Percentiles rank a stretch among this genome's conserved stretches.
phyloP scores from a whole-genome alignment of 1,140 invertebrate genomes.

The Aradophagus sp. region DNA sequence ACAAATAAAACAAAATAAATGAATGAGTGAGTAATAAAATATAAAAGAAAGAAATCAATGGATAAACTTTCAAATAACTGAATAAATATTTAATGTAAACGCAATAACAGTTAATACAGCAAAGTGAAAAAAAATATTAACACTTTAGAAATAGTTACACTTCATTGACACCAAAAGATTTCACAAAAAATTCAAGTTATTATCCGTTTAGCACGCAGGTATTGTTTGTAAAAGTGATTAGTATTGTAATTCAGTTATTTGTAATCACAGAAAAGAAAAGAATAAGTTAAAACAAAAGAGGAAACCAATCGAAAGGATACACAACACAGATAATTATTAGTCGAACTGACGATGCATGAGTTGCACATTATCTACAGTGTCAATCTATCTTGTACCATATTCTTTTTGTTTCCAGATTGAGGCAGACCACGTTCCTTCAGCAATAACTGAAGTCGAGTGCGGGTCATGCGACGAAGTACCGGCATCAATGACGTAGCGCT shows the following conservation, averaged over 20 bases:
- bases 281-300: too few relatives aligned
- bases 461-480: constrained; percentile 54
- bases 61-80: too few relatives aligned
- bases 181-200: not conserved
- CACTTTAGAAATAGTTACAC: too few relatives aligned
- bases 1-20: too few relatives aligned
- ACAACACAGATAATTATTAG: constrained; percentile 55
- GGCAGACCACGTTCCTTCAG: constrained; percentile 58
- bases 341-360: constrained; percentile 41
- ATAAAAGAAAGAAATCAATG: too few relatives aligned
- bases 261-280: constrained; percentile 26
- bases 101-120: too few relatives aligned
- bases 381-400: constrained; percentile 54
- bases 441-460: constrained; percentile 55
- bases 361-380: constrained; percentile 47
- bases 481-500: constrained; percentile 54
- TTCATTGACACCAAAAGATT: too few relatives aligned
- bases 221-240: not conserved
- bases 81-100: too few relatives aligned
- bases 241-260: constrained; percentile 31
- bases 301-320: constrained; percentile 20
- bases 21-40: too few relatives aligned
- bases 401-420: constrained; percentile 51
- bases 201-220: not conserved
- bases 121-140: too few relatives aligned